A percentile compares a stretch with the other conserved stretches of the same genome.
Conservation (phyloP, 2,797 vertebrate species). For the Gallinago solitaria region DNA sequence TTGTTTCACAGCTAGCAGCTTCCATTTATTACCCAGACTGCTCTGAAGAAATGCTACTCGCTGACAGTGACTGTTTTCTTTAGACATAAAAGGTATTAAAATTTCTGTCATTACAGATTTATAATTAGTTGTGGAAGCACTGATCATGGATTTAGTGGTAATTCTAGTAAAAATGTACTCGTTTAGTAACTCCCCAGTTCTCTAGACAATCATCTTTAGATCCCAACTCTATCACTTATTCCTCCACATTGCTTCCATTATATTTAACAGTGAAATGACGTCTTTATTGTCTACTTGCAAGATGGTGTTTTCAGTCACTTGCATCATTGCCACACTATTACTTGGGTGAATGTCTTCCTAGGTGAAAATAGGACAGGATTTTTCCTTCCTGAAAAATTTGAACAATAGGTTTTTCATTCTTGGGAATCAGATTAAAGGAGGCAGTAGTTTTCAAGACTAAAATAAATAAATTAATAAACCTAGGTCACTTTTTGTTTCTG, state of each 20-base stretch:
- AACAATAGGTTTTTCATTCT: not conserved
- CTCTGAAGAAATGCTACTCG: not conserved
- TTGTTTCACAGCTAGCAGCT: not conserved
- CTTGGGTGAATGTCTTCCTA: not conserved
- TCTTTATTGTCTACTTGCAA: not conserved
- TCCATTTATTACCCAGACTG: not conserved
- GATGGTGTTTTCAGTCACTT: not conserved
- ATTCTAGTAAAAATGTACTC: not conserved
- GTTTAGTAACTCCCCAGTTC: not conserved
- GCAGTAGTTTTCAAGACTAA: not conserved
- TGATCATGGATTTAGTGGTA: not conserved
- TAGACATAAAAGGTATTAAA: not conserved
- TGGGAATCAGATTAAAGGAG: not conserved
- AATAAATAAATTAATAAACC: not conserved
- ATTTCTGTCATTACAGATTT: not conserved
- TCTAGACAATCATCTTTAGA: not conserved
- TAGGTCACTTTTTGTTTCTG: not conserved
- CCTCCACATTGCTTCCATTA: not conserved
- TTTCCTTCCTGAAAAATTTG: not conserved
- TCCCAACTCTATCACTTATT: not conserved
- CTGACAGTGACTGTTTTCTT: not conserved
- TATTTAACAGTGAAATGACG: not conserved
- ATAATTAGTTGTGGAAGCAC: not conserved
- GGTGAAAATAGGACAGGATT: not conserved
- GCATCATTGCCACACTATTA: not conserved